Evolutionary conservation across 2,888 invertebrate genomes (phyloP), one percentile per base, ranked within the genome.

Genomic region (Coenonympha arcania): DNA sequence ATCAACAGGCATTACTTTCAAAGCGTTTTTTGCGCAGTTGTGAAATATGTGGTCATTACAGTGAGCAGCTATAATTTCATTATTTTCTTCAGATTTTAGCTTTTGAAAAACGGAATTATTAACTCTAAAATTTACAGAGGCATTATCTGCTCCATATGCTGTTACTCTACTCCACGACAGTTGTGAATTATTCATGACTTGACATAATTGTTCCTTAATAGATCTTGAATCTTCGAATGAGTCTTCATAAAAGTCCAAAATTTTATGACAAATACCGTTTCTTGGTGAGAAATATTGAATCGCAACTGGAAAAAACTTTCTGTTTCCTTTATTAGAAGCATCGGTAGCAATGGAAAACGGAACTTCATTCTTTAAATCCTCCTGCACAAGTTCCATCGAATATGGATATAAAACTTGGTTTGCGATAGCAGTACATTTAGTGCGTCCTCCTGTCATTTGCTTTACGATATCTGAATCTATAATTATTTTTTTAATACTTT

Each of bases 311-410:
- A 47, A 56, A 16, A 43, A 42, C 47, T 48, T 52, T 48, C 47
- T 42, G 36, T 50, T 51, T 48, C 53, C 51, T 48, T 53, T 51
- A 50, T 56, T 53, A 42, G 56, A 56, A 45, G 53, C 53, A 49
- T 56, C 53, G 43, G 46, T 56, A 30, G 46, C 50, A 45, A 56
- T 40, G 42, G 53, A 53, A 46, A 56, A 56, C n/a, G 9, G 26
- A 26, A 26, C 26, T 26, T 24, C 24, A 24, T 24, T 24, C 24
- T 24, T 24, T 24, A 24, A 24, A 24, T 24, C 24, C 24, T 24
- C 24, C 24, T 24, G 24, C 24, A 24, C 24, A 24, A 24, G 24
- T 24, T 24, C 24, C 24, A 24, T 24, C 24, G 24, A 24, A 24
- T 24, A 24, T 24, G 24, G 24, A n/a, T n/a, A n/a, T n/a, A n/a